phyloP scores from a whole-genome alignment of 1,140 invertebrate genomes.

The Leptopilina clavipes region DNA sequence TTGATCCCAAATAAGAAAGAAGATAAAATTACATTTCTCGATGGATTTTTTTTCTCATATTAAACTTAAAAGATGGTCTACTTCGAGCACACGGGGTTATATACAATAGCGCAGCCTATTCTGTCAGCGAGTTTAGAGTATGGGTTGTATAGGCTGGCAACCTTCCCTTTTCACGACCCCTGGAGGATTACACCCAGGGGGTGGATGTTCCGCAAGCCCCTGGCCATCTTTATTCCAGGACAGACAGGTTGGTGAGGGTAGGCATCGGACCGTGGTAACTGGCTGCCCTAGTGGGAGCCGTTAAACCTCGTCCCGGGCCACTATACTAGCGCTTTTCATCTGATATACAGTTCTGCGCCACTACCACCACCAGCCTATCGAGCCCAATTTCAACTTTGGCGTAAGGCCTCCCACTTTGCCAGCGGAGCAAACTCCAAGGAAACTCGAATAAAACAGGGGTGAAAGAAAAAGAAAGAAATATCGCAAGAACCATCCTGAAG shows the following conservation, averaged over 20 bases:
- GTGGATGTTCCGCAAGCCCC: constrained; percentile 56
- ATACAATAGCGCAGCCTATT: background rate
- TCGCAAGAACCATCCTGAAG: background rate
- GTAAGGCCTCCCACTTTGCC: constrained; percentile 12
- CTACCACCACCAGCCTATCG: constrained; percentile 55
- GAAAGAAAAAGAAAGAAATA: background rate
- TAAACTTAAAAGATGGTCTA: background rate
- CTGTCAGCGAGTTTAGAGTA: constrained; percentile 9
- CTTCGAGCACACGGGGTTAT: background rate
- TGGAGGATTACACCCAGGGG: constrained; percentile 55
- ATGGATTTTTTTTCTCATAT: background rate
- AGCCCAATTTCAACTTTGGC: constrained; percentile 60
- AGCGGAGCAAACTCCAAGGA: background rate
- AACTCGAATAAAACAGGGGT: constrained; percentile 3
- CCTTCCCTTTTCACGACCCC: constrained; percentile 47
- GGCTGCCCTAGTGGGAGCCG: constrained; percentile 73
- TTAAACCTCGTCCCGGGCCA: constrained; percentile 69
- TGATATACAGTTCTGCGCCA: constrained; percentile 68
- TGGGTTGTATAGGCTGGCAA: background rate
- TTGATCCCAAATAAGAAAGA: too few species aligned
- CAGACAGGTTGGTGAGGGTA: constrained; percentile 72
- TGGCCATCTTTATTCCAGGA: constrained; percentile 73
- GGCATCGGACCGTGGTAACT: constrained; percentile 75
- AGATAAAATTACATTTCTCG: too few species aligned
- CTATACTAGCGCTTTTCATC: constrained; percentile 56